A percentile compares a stretch with the other conserved stretches of the same genome.
phyloP scores from a whole-genome alignment of 2,113 vertebrate species.

The Anseranas semipalmata region DNA sequence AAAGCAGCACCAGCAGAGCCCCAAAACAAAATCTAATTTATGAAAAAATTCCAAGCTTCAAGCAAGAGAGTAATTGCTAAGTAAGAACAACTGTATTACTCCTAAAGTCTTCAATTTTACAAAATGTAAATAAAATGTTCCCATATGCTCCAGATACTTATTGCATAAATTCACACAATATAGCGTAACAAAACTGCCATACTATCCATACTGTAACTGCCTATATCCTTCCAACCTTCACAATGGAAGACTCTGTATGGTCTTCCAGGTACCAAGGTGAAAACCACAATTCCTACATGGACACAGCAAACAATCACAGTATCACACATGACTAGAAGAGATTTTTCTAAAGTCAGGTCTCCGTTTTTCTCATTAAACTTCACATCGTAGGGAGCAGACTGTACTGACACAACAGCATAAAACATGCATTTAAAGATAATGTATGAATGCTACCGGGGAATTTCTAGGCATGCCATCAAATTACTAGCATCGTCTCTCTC shows the following conservation, averaged over 20 bases:
- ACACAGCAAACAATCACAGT: rapidly evolving
- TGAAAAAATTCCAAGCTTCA: not conserved
- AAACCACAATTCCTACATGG: not conserved
- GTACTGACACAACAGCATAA: not conserved
- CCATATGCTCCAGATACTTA: not conserved
- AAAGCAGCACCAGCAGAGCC: not conserved
- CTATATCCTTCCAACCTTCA: not conserved
- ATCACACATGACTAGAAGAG: rapidly evolving
- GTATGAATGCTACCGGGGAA: not conserved
- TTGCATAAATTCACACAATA: not conserved
- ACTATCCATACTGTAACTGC: not conserved
- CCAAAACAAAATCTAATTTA: not conserved
- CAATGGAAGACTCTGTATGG: not conserved
- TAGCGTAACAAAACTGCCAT: not conserved
- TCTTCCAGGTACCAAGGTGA: not conserved
- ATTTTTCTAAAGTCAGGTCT: not conserved
- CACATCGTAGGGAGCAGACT: not conserved
- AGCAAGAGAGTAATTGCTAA: not conserved
- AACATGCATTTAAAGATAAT: not conserved
- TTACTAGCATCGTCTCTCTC: no score
- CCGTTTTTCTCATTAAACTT: not conserved
- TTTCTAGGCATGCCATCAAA: not conserved
- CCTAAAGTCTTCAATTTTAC: not conserved
- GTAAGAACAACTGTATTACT: not conserved
- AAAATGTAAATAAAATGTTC: not conserved